Conservation (phyloP, 2,888 invertebrate genomes). For the Acanthopleura granulata region DNA sequence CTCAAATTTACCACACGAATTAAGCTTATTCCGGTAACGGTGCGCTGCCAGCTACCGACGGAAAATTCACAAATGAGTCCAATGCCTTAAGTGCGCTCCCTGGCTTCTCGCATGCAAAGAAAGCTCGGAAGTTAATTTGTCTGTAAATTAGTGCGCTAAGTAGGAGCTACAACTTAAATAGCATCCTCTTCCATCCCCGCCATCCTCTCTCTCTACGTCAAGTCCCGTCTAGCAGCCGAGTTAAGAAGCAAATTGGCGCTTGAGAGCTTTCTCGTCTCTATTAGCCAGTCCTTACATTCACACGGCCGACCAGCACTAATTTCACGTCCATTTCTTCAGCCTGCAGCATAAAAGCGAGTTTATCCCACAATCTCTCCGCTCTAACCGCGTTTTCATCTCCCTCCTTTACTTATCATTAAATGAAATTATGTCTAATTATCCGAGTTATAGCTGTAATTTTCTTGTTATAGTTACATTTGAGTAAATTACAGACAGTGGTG, state of each 20-base stretch:
- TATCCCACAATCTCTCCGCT: background rate
- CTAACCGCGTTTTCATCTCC: background rate
- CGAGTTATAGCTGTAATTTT: constrained; percentile 5
- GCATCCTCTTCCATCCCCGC: background rate
- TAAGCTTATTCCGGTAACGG: background rate
- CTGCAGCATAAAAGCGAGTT: background rate
- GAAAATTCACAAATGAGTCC: background rate
- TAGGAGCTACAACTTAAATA: background rate
- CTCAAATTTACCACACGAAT: constrained; percentile 8
- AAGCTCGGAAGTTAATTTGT: constrained; percentile 5
- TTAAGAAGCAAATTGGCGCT: background rate
- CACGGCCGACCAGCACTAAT: background rate
- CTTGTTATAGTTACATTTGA: constrained; percentile 12
- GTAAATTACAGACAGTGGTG: constrained; percentile 5
- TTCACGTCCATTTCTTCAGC: background rate
- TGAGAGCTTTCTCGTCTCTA: constrained; percentile 7
- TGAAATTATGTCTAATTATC: constrained; percentile 12
- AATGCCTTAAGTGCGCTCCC: background rate
- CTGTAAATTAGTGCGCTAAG: constrained; percentile 5
- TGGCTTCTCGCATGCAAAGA: background rate
- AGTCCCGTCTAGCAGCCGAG: background rate
- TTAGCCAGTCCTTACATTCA: constrained; percentile 1
- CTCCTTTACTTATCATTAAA: constrained; percentile 10
- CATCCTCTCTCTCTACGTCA: background rate
- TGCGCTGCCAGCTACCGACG: background rate